Evolutionary conservation across 2,888 invertebrate species (phyloP).

Genomic region (Apodemia duryi): DNA sequence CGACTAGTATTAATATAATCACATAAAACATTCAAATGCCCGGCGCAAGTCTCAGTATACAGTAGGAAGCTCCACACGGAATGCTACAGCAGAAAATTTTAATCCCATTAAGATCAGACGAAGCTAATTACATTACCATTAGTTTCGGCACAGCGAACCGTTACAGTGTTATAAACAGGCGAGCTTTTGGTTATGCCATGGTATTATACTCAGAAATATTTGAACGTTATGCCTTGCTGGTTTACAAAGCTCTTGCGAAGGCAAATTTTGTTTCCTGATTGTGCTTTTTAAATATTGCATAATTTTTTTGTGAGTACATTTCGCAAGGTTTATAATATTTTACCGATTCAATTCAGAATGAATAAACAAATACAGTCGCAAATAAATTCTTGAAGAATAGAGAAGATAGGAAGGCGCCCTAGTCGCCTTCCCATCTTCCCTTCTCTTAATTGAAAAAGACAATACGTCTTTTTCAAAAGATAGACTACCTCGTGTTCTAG

Average conservation of each 20-base stretch:
- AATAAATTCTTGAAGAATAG: no score
- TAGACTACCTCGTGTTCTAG: no score
- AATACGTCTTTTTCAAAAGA: no score
- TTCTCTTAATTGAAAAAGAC: no score
- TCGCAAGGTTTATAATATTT: neutral
- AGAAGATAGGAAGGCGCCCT: no score
- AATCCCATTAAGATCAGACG: slow-evolving; percentile 39
- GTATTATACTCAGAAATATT: slow-evolving; percentile 18
- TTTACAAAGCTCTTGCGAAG: slow-evolving; percentile 23
- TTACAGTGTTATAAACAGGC: slow-evolving; percentile 36
- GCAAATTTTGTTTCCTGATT: slow-evolving; percentile 22
- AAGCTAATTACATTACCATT: slow-evolving; percentile 59
- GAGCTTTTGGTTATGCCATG: slow-evolving; percentile 18
- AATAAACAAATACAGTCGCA: no score
- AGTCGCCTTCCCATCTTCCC: no score
- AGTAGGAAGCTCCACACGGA: slow-evolving; percentile 25
- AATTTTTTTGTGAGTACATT: neutral
- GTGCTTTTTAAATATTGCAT: slow-evolving; percentile 18
- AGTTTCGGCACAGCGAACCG: slow-evolving; percentile 52
- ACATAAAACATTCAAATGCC: neutral
- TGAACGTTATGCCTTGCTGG: slow-evolving; percentile 22
- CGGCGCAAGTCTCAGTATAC: neutral
- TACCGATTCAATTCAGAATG: no score
- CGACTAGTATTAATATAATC: no score
- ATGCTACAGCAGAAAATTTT: slow-evolving; percentile 33